These are phyloP conservation scores for Agonopterix arenella DNA, from an alignment of 2,888 invertebrate species.

Conservation along the genomic window DNA sequence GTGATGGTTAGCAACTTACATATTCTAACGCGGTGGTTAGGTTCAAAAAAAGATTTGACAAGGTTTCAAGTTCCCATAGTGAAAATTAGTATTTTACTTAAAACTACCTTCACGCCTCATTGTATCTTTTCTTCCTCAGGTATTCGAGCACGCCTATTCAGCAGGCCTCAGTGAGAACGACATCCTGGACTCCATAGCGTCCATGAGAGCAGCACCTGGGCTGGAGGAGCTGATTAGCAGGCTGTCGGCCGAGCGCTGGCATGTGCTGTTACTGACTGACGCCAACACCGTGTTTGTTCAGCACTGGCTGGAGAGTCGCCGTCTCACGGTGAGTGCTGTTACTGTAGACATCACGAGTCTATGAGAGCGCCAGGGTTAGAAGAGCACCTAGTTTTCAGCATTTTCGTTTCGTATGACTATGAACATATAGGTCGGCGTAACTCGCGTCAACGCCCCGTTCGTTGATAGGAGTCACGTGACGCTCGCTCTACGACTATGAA, in stretches of 20 bases:
- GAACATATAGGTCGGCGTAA: no score
- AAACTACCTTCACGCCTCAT: no score
- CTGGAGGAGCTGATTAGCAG: conserved; percentile 38
- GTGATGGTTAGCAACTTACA: no score
- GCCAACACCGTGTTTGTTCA: conserved; percentile 59
- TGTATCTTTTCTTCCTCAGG: conserved; percentile 31
- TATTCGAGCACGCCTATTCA: conserved; percentile 63
- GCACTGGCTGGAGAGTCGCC: conserved; percentile 58
- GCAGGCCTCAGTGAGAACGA: conserved; percentile 49
- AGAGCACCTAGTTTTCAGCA: no score
- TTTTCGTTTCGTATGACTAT: no score
- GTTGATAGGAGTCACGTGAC: no score
- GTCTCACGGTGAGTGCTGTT: conserved; percentile 34
- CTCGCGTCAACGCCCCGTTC: no score
- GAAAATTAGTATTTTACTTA: no score
- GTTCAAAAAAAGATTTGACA: no score
- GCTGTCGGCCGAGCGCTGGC: conserved; percentile 45
- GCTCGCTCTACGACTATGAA: no score
- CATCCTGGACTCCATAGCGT: conserved; percentile 49
- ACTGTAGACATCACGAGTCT: conserved; percentile 16
- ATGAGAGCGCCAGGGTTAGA: conserved; percentile 48
- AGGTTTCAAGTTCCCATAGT: no score
- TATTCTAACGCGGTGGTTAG: no score
- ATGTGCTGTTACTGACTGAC: conserved; percentile 52
- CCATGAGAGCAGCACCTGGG: conserved; percentile 52